Evolutionary conservation across 2,888 invertebrate species (phyloP).

Genomic region (Galerucella nymphaeae): DNA sequence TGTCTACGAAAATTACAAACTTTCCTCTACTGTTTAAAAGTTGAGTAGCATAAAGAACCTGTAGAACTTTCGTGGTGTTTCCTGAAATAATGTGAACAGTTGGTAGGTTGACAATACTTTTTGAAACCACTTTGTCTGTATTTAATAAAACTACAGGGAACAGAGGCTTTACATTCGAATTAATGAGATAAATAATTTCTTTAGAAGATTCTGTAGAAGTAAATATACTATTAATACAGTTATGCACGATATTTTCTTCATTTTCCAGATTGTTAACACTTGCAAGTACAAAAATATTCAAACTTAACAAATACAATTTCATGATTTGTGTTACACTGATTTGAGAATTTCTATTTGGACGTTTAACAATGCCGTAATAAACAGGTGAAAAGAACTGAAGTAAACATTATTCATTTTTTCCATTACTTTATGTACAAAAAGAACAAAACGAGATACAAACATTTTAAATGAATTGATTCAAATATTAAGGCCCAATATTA

Average conservation of each 20-base stretch:
- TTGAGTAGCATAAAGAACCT: background rate
- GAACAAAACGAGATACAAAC: too few relatives aligned
- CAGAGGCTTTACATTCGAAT: background rate
- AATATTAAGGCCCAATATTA: too few relatives aligned
- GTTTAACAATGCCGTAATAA: too few relatives aligned
- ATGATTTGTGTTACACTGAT: too few relatives aligned
- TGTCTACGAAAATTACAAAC: background rate
- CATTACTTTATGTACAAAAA: too few relatives aligned
- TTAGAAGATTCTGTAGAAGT: background rate
- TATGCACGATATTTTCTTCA: background rate
- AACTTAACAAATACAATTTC: too few relatives aligned
- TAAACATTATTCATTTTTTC: too few relatives aligned
- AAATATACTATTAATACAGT: background rate
- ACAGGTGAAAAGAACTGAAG: too few relatives aligned
- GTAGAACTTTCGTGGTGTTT: background rate
- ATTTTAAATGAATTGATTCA: too few relatives aligned
- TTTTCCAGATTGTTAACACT: background rate
- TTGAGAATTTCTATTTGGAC: too few relatives aligned
- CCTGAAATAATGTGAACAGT: background rate
- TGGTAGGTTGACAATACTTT: background rate
- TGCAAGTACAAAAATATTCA: background rate
- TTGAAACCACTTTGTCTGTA: background rate
- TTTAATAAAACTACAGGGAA: background rate
- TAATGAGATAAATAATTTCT: background rate
- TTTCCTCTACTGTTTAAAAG: background rate